phyloP scores from a whole-genome alignment of 2,888 invertebrate species.

The Unio delphinus region DNA sequence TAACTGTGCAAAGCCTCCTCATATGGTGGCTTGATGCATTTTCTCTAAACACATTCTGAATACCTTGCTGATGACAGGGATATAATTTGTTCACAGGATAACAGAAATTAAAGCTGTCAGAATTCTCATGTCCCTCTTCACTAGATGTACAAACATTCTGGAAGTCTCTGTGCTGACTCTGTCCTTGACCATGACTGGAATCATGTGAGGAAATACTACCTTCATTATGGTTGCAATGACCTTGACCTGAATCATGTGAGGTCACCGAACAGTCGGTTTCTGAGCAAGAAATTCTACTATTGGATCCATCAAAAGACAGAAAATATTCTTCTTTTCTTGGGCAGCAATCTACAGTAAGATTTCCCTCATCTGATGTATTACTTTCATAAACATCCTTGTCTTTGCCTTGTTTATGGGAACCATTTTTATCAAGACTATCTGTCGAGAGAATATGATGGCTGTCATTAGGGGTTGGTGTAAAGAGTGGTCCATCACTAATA shows the following conservation, averaged over 20 bases:
- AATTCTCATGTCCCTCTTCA: conserved; percentile 57
- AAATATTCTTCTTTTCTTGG: conserved; percentile 62
- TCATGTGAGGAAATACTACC: conserved; percentile 6
- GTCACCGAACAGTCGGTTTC: conserved; percentile 55
- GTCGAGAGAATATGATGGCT: conserved; percentile 36
- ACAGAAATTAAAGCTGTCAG: conserved; percentile 63
- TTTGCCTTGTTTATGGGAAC: conserved; percentile 24
- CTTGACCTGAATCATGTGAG: conserved; percentile 46
- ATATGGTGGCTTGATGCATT: conserved; percentile 21
- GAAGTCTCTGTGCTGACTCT: conserved; percentile 17
- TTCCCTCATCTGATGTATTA: conserved; percentile 47
- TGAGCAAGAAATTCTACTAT: conserved; percentile 47
- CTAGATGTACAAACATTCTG: conserved; percentile 41
- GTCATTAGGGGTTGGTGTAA: conserved; percentile 58
- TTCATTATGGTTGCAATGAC: conserved; percentile 28
- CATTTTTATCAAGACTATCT: conserved; percentile 46
- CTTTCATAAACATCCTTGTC: conserved; percentile 36
- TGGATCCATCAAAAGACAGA: conserved; percentile 59
- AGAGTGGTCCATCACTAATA: conserved; percentile 62
- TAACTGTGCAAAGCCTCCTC: conserved; percentile 27
- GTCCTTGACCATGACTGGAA: conserved; percentile 12
- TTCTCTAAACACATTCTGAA: conserved; percentile 24
- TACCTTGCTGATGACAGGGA: conserved; percentile 19
- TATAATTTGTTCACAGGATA: conserved; percentile 27
- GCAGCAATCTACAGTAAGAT: conserved; percentile 54